Base-by-base conservation (phyloP, 2,113 vertebrate genomes). In the Micronycteris hirsuta region DNA sequence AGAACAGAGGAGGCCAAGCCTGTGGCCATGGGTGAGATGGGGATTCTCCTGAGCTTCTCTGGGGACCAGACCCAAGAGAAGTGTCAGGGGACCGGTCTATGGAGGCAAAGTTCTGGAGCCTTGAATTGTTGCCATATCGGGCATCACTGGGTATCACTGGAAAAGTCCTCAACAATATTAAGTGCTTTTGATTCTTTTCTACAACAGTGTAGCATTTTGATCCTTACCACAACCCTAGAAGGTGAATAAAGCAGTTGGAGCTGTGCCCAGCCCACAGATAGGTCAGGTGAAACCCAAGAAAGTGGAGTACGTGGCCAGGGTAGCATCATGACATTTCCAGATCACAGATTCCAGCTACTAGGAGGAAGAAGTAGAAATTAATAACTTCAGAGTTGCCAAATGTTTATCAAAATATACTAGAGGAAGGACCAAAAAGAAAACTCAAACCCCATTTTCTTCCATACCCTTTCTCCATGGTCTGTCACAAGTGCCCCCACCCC, bases 21-120 rank as follows among this genome's bases (percentile, higher is more conserved):
- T 45, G 6, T 71, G 36, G 63, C 28, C 52, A 36, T 2, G 31
- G 71, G 16, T 0, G 0, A 8, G 31, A 22, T 4, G 16, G 15
- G 2, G 13, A 4, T 10, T 45, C 20, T 58, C 43, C 31, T 52
- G 41, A 52, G 63, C 14, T 1, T 38, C 19, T 31, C 68, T n/a
- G 9, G 61, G 87, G 28, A 24, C 26, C 67, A 33, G 41, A 61
- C 22, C 22, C 38, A 67, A 28, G 22, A 73, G 26, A 22, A 1
- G 3, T 2, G 15, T 41, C 36, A 0, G 6, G 26, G 33, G 73
- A 45, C 68, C 0, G 5, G 6, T 17, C 47, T 41, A 5, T 2
- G 16, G 76, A 65, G 26, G 45, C 78, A 38, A 61, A 31, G 17
- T 0, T 63, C 41, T n/a, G 13, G 20, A 52, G 41, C 16, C 7